Evolutionary conservation across 2,113 vertebrate species (phyloP), one percentile per base, ranked within the genome.

Genomic region (Crotalus tigris): DNA sequence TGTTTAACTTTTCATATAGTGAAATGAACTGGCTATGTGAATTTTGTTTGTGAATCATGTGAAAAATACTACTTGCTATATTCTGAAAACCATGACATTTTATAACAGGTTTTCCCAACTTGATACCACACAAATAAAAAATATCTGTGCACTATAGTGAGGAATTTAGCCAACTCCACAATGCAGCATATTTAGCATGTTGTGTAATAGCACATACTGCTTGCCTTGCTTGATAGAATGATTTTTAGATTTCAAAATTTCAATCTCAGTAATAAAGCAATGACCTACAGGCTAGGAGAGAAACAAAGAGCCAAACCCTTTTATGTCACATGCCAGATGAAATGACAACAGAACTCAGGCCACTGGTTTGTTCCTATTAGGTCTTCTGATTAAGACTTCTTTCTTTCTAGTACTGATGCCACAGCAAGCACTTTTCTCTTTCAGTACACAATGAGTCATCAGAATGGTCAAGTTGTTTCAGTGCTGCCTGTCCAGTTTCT

Each of bases 351-450:
- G 93, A 86, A 94, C 39, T 81, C 90, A 95, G 64, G 69, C 87
- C 92, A 96, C 89, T 97, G 92, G 64, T 92, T 91, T 95, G 96
- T 91, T 93, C 92, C 90, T 91, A 91, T 89, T 91, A 95, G 94
- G 92, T 94, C 91, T 94, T 93, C 0, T 94, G 95, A 92, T 94
- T 96, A 96, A 95, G 94, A 96, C 91, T 91, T 91, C 92, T 95
- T 49, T 94, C 94, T 95, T 95, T 97, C 95, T 93, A 88, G 91
- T 92, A 91, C 8, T 94, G 93, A n/a, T 97, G 97, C 92, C 96
- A 93, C 95, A 97, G 95, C 96, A 97, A 97, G 97, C 94, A 94
- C 93, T 93, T 95, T 95, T 96, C 96, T 96, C 94, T 95, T 96
- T 92, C 88, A 95, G 95, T 95, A 94, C 92, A 95, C 89, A 93